Evolutionary conservation across 2,888 invertebrate genomes (phyloP).

Genomic region (Steinernema hermaphroditum): DNA sequence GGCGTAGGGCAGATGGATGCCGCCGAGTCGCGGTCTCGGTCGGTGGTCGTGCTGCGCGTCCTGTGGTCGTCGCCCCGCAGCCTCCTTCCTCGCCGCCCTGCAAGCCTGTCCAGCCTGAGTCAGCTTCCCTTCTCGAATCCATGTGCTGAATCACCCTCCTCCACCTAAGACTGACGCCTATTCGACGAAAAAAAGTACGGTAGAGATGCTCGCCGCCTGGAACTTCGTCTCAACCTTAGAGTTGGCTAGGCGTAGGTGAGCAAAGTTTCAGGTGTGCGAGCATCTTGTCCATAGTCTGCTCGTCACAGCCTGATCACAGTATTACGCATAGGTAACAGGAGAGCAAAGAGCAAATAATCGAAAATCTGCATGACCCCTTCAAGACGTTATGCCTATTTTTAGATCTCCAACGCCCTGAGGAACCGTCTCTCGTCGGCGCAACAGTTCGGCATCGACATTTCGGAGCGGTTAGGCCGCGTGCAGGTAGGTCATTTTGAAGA

Average conservation of each 20-base stretch:
- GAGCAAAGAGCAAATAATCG: too few relatives aligned
- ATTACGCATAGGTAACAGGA: too few relatives aligned
- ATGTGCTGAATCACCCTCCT: neutral
- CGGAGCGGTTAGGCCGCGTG: neutral
- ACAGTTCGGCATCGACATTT: slow-evolving; percentile 13
- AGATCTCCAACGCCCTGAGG: neutral
- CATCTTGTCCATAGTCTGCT: slow-evolving; percentile 32
- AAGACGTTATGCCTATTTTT: neutral
- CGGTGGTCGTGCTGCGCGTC: too few relatives aligned
- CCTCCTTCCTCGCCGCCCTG: neutral
- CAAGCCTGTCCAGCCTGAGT: neutral
- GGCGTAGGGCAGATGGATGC: slow-evolving; percentile 16
- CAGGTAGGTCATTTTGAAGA: neutral
- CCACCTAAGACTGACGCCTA: neutral
- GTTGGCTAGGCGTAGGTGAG: slow-evolving; percentile 56
- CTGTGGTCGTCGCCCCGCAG: neutral
- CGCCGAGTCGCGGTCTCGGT: neutral
- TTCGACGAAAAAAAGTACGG: neutral
- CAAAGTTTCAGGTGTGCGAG: slow-evolving; percentile 67
- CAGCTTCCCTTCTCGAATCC: neutral
- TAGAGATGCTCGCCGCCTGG: slow-evolving; percentile 60
- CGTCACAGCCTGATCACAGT: too few relatives aligned
- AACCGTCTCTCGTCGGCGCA: slow-evolving; percentile 2
- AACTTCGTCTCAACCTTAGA: slow-evolving; percentile 63
- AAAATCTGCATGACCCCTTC: too few relatives aligned